These are phyloP conservation scores for Atractosteus spatula DNA, from an alignment of 2,113 vertebrate species.

Conservation along the genomic window DNA sequence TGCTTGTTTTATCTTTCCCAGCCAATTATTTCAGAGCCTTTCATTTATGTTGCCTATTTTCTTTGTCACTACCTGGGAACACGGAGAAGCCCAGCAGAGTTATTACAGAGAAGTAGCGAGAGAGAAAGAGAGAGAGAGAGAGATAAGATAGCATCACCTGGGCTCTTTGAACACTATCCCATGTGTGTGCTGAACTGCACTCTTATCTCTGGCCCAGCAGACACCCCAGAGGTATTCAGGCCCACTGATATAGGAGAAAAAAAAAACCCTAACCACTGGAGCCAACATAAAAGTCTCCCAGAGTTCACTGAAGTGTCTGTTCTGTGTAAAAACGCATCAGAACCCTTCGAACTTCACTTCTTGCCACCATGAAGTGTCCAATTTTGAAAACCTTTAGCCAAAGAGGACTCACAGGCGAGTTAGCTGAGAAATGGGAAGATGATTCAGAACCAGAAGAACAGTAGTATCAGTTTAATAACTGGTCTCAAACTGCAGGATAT, in stretches of 20 bases:
- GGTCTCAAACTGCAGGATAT: no score
- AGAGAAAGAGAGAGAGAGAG: conserved; percentile 14
- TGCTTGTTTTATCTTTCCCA: background rate
- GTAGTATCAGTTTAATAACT: no score
- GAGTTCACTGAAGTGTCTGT: conserved; percentile 6
- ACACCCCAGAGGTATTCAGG: conserved; percentile 70
- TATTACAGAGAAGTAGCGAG: conserved; percentile 27
- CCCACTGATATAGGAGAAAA: conserved; percentile 46
- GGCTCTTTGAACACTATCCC: conserved; percentile 73
- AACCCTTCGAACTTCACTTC: no score
- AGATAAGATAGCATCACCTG: conserved; percentile 66
- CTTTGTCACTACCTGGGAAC: background rate
- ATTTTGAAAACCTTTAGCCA: no score
- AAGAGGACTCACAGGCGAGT: no score
- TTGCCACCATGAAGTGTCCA: no score
- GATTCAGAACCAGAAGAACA: no score
- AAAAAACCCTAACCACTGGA: conserved; percentile 12
- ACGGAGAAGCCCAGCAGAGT: no score
- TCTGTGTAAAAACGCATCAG: background rate
- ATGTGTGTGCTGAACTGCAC: conserved; percentile 70
- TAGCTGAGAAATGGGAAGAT: no score
- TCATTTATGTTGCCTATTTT: background rate
- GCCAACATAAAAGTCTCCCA: conserved; percentile 7
- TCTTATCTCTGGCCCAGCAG: conserved; percentile 71
- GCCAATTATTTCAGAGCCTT: background rate